phyloP scores from a whole-genome alignment of 2,888 invertebrate genomes.

The Pardosa pseudoannulata region DNA sequence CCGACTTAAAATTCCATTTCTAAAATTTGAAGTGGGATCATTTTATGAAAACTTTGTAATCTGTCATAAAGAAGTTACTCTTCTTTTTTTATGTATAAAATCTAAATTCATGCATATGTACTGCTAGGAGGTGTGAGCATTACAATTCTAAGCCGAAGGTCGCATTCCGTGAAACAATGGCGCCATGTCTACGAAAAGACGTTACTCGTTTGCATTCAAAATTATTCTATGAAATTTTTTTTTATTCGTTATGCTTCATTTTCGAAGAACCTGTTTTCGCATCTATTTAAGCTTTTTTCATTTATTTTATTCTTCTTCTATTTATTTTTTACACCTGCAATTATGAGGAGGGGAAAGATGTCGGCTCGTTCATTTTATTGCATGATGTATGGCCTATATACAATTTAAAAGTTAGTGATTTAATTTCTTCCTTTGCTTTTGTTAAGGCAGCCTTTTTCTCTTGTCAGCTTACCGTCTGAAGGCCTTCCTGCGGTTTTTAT shows the following conservation, averaged over 20 bases:
- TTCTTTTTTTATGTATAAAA: no score
- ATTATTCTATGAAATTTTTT: background rate
- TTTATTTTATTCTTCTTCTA: background rate
- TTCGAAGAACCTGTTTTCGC: slow-evolving; percentile 47
- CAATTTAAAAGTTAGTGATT: background rate
- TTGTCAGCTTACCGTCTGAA: background rate
- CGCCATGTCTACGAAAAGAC: slow-evolving; percentile 19
- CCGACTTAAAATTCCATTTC: no score
- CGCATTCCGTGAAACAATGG: slow-evolving; percentile 10
- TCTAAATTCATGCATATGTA: no score
- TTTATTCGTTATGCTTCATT: slow-evolving; percentile 23
- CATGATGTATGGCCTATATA: background rate
- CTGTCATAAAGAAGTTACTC: no score
- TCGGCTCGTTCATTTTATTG: background rate
- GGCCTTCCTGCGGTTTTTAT: slow-evolving; percentile 3
- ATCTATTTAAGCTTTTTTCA: slow-evolving; percentile 40
- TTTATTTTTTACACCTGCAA: background rate
- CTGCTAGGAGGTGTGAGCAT: no score
- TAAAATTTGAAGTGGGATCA: no score
- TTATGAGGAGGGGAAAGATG: background rate
- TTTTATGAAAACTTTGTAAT: no score
- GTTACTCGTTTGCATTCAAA: slow-evolving; percentile 38
- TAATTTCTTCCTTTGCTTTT: background rate
- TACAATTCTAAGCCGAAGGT: background rate
- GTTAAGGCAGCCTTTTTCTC: background rate